phyloP scores from a whole-genome alignment of 2,888 invertebrate genomes.

The Liodrosophila aerea region DNA sequence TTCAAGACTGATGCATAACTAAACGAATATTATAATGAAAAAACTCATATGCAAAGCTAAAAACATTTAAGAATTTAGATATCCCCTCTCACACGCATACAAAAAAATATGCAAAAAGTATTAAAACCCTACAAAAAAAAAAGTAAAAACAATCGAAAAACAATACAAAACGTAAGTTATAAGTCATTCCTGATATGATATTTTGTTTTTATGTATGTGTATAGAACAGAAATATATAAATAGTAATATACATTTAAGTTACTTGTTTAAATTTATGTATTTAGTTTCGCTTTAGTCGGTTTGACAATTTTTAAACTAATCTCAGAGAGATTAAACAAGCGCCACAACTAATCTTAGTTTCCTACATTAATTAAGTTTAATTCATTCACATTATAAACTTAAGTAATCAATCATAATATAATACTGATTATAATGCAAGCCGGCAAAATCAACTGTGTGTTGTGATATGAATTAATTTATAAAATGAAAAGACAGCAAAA shows the following conservation, averaged over 20 bases:
- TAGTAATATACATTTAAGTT: conserved; percentile 7
- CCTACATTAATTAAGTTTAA: conserved; percentile 70
- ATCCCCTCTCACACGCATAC: conserved; percentile 11
- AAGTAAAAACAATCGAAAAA: conserved; percentile 31
- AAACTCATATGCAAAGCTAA: conserved; percentile 27
- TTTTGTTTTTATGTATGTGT: conserved; percentile 32
- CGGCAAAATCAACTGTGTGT: conserved; percentile 76
- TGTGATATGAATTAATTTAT: conserved; percentile 77
- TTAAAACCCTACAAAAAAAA: conserved; percentile 44
- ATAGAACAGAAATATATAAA: conserved; percentile 7
- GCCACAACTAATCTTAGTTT: conserved; percentile 74
- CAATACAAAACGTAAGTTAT: conserved; percentile 48
- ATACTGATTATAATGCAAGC: conserved; percentile 44
- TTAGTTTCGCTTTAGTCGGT: conserved; percentile 10
- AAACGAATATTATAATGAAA: conserved; percentile 58
- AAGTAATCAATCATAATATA: conserved; percentile 11
- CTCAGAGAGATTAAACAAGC: conserved; percentile 36
- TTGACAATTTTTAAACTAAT: conserved; percentile 68
- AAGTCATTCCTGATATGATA: conserved; percentile 71
- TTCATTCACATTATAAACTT: conserved; percentile 53
- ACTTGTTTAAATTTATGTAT: conserved; percentile 18
- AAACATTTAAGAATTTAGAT: conserved; percentile 30
- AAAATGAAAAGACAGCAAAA: conserved; percentile 48
- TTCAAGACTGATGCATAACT: conserved; percentile 68
- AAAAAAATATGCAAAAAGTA: conserved; percentile 53